These are phyloP conservation scores for Hycleus cichorii DNA, from an alignment of 1,140 invertebrate genomes.

Conservation along the genomic window DNA sequence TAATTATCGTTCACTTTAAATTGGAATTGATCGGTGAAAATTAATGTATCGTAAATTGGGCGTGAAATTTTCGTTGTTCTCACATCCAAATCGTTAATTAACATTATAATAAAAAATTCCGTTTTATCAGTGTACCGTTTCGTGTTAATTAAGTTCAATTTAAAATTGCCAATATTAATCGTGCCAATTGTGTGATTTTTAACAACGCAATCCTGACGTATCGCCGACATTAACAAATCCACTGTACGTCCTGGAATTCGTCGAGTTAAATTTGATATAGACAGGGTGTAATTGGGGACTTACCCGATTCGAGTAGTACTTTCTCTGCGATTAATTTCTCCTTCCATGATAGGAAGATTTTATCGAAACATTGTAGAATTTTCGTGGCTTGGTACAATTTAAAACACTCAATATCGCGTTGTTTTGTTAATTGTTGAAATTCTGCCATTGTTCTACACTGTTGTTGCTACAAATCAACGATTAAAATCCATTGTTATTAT, in stretches of 20 bases:
- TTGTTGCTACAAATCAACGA: too few species aligned
- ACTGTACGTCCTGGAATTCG: not conserved
- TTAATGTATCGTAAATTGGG: not conserved
- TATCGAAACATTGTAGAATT: not conserved
- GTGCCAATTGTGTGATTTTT: not conserved
- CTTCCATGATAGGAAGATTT: not conserved
- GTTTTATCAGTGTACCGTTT: not conserved
- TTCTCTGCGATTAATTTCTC: not conserved
- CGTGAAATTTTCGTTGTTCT: not conserved
- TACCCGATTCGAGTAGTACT: slow-evolving; percentile 1
- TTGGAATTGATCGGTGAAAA: slow-evolving; percentile 2
- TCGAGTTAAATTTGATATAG: not conserved
- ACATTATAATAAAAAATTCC: not conserved
- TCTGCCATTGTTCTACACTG: not conserved
- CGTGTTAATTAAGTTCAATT: not conserved
- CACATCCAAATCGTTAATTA: not conserved
- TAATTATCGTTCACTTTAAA: not conserved
- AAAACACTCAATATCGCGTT: slow-evolving; percentile 1
- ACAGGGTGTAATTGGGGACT: not conserved
- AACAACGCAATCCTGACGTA: not conserved
- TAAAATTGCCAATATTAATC: not conserved
- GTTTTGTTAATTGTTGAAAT: not conserved
- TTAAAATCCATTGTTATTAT: too few species aligned
- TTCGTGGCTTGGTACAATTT: slow-evolving; percentile 7
- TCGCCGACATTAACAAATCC: not conserved